Evolutionary conservation across 2,113 vertebrate species (phyloP).

Genomic region (Ciconia stormi): DNA sequence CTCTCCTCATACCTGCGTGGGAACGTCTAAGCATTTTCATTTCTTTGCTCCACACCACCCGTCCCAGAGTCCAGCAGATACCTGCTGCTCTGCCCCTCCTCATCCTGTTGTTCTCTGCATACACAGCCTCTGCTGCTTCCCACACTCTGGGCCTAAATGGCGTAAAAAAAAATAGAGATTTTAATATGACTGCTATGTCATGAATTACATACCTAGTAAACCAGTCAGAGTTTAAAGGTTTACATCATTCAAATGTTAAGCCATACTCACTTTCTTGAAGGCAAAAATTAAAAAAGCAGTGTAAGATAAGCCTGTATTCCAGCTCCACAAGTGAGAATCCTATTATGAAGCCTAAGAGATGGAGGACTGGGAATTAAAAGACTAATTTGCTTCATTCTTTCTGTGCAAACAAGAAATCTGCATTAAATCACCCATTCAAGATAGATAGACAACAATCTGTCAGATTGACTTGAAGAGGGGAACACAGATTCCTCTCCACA

Average conservation of each 20-base stretch:
- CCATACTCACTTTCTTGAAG: not conserved
- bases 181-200: not conserved
- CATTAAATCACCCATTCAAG: not conserved
- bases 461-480: not conserved
- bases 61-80: not conserved
- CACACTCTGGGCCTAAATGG: not conserved
- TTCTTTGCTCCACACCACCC: not conserved
- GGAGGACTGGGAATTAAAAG: not conserved
- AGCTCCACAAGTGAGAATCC: not conserved
- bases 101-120: accelerated
- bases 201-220: not conserved
- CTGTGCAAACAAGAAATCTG: not conserved
- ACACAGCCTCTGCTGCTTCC: not conserved
- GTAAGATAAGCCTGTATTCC: not conserved
- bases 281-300: not conserved
- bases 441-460: not conserved
- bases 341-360: not conserved
- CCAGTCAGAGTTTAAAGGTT: not conserved
- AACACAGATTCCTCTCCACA: not conserved
- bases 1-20: not conserved
- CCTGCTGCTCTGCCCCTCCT: not conserved
- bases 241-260: not conserved
- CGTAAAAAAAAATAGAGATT: not conserved
- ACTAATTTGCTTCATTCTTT: not conserved
- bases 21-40: not conserved